Evolutionary conservation across 2,113 vertebrate genomes (phyloP).

Genomic region (Euleptes europaea): DNA sequence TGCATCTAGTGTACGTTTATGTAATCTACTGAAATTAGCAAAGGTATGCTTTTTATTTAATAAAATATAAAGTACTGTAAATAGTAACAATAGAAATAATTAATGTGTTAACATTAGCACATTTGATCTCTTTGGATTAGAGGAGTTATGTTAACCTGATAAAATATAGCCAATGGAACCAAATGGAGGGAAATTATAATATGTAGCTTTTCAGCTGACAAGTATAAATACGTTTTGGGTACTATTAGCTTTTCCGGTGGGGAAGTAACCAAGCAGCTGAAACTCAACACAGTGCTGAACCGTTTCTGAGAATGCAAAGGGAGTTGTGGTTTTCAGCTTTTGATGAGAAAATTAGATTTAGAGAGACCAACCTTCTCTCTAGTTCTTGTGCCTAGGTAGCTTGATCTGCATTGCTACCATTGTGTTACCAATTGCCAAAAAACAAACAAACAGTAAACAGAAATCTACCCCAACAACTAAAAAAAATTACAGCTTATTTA

Average conservation of each 20-base stretch:
- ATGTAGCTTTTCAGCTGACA: constrained; percentile 41
- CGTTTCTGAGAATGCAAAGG: not conserved
- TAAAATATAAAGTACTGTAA: constrained; percentile 78
- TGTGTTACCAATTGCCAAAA: not conserved
- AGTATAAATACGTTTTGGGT: constrained; percentile 55
- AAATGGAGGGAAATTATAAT: constrained; percentile 6
- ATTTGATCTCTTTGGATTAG: constrained; percentile 32
- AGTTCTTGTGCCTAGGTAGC: not conserved
- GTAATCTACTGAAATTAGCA: constrained; percentile 62
- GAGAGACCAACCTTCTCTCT: not conserved
- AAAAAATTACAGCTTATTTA: not conserved
- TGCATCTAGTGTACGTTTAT: constrained; percentile 52
- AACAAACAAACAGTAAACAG: not conserved
- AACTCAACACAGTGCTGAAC: not conserved
- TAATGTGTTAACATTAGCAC: constrained; percentile 29
- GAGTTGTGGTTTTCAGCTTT: not conserved
- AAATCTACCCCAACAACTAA: not conserved
- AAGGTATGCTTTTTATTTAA: constrained; percentile 75
- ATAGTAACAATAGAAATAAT: constrained; percentile 57
- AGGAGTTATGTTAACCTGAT: constrained; percentile 9
- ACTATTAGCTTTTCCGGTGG: constrained; percentile 23
- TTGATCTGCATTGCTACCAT: not conserved
- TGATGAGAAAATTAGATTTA: not conserved
- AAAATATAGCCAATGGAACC: not conserved
- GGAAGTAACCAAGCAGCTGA: not conserved